Conservation (phyloP, 1,140 invertebrate species). For the Philopotamus ludificatus region DNA sequence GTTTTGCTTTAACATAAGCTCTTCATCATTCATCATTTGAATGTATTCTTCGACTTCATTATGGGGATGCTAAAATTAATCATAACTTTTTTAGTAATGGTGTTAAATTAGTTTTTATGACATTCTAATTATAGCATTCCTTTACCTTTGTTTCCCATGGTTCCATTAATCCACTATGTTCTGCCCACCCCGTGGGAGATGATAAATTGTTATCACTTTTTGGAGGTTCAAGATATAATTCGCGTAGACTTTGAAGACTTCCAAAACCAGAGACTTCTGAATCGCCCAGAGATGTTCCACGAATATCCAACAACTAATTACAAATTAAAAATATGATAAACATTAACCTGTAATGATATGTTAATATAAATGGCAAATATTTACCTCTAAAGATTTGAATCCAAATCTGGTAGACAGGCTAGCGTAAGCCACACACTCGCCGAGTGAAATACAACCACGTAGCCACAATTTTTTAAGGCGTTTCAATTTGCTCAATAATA, state of each 20-base stretch:
- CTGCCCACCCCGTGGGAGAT: slow-evolving; percentile 1
- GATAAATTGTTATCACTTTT: neutral
- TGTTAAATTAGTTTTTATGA: neutral
- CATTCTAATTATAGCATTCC: neutral
- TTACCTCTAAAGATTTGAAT: slow-evolving; percentile 49
- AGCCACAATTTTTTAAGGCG: slow-evolving; percentile 60
- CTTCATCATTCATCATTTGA: slow-evolving; percentile 12
- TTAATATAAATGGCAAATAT: slow-evolving; percentile 6
- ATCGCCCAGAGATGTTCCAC: slow-evolving; percentile 65
- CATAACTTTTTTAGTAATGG: neutral
- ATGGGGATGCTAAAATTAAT: slow-evolving; percentile 18
- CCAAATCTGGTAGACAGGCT: slow-evolving; percentile 71
- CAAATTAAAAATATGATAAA: slow-evolving; percentile 6
- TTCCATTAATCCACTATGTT: slow-evolving; percentile 20
- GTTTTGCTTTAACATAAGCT: neutral
- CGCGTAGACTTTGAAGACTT: slow-evolving; percentile 59
- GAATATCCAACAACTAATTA: slow-evolving; percentile 61
- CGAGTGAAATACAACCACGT: slow-evolving; percentile 62
- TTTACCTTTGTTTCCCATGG: slow-evolving; percentile 17
- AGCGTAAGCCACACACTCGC: slow-evolving; percentile 72
- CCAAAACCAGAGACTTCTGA: slow-evolving; percentile 68
- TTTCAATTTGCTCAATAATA: slow-evolving; percentile 69
- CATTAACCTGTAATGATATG: slow-evolving; percentile 4
- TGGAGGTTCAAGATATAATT: slow-evolving; percentile 58
- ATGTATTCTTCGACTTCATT: slow-evolving; percentile 24